Evolutionary conservation across 2,113 vertebrate species (phyloP), one percentile per base, ranked within the genome.

Genomic region (Strigops habroptila): DNA sequence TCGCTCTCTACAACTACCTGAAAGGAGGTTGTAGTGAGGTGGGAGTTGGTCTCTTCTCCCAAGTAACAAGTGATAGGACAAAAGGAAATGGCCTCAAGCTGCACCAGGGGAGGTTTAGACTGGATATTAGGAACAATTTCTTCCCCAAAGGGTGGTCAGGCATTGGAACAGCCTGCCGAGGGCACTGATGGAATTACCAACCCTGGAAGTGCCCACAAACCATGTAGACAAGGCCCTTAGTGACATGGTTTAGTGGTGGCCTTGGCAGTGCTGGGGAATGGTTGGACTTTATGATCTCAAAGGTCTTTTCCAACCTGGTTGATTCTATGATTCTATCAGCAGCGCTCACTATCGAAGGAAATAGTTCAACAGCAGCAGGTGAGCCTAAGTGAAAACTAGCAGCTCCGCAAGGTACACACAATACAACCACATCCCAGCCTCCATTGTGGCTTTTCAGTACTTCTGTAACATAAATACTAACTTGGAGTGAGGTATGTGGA

Each of bases 291-390:
- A 55, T 21, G 31, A 59, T 10, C 57, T 24, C 24, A 35, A 59
- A 59, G 33, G 33, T 24, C 57, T 59, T 59, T 24, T 59, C 57
- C 57, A 35, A 35, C 57, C 33, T 59, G 33, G 22, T 23, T 35
- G 33, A 24, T 59, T 59, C 57, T 16, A 35, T 35, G 57, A 59
- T 59, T 59, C 33, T 35, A 59, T 4, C 74, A 39, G 62, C 15
- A 21, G 48, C 0, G 5, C 62, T 75, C 1, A 0, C 27, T 35
- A 6, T 3, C 14, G 22, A 49, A 70, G 48, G 67, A 33, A 48
- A 37, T 25, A 31, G 30, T 19, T 53, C 39, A 13, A 12, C 1
- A 46, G 41, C 21, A 65, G 18, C 52, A 30, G 48, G 7, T 0
- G 17, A 73, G 10, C 13, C 14, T 55, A 44, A 28, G 43, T 17